A percentile compares a stretch with the other conserved stretches of the same genome.
Evolutionary conservation across 2,797 vertebrate genomes (phyloP).

Genomic region (Coracias cyanogaster): DNA sequence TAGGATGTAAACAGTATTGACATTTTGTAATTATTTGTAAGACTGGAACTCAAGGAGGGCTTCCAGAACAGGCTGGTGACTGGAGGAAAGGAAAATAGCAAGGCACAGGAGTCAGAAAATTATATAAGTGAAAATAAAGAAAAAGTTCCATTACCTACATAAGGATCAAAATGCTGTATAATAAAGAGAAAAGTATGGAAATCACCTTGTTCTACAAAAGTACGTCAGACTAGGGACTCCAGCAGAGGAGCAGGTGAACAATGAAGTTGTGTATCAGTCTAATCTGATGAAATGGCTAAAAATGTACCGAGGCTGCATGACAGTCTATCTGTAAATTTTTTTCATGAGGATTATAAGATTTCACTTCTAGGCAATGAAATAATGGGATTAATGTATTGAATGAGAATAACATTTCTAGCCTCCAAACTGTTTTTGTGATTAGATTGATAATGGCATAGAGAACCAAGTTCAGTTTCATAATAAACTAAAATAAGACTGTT

Average conservation of each 20-base stretch:
- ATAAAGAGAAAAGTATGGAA: neutral
- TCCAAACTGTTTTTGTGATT: neutral
- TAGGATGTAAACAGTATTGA: neutral
- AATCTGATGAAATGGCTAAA: slow-evolving; percentile 30
- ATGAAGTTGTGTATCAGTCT: neutral
- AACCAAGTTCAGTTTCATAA: slow-evolving; percentile 12
- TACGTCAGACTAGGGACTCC: neutral
- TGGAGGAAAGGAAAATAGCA: neutral
- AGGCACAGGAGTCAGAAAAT: neutral
- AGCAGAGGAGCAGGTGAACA: neutral
- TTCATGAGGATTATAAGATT: slow-evolving; percentile 1
- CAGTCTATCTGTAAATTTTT: slow-evolving; percentile 7
- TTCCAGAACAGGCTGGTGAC: neutral
- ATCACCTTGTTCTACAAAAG: neutral
- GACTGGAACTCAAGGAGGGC: neutral
- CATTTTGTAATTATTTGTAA: neutral
- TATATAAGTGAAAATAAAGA: neutral
- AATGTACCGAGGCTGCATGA: neutral
- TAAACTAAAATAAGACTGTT: neutral
- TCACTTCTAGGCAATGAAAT: slow-evolving; percentile 10
- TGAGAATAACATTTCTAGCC: neutral
- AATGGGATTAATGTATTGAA: slow-evolving; percentile 10
- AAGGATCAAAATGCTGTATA: neutral
- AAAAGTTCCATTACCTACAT: slow-evolving; percentile 4
- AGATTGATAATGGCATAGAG: neutral